Evolutionary conservation across 1,140 invertebrate species (phyloP), one percentile per base, ranked within the genome.

Genomic region (Chironomus striatipennis): DNA sequence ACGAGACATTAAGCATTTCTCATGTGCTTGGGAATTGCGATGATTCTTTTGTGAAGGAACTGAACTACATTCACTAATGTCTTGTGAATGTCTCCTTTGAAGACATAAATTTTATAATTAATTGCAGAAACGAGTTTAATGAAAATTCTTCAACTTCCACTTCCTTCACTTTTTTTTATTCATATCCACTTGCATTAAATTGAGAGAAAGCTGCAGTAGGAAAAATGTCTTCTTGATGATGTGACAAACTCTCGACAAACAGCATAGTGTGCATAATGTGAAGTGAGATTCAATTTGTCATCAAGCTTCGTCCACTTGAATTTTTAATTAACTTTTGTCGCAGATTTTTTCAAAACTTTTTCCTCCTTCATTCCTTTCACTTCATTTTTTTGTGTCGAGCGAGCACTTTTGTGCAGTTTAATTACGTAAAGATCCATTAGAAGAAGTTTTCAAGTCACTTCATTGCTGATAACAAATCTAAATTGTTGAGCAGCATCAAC

Each of bases 81-180:
- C 24, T 34, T 34, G 24, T 57, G 47, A 57, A 57, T n/a, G 12
- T 57, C n/a, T 57, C 47, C 12, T 57, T 15, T 12, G 10, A n/a
- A 57, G 47, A n/a, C 43, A 10, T 47, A 10, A 10, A 15, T 15
- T 47, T 57, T 57, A n/a, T 57, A 57, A 57, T 57, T 57, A 57
- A 57, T 57, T 57, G 47, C 47, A n/a, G 47, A 57, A n/a, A 57
- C 47, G n/a, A 57, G 47, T n/a, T n/a, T n/a, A 57, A 57, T 57
- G n/a, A 57, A 57, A 9, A 57, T 15, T 34, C 24, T 34, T 34
- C 24, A 34, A 34, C 24, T 34, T 34, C 24, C 24, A 34, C 5
- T 34, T 34, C 24, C 24, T 34, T 5, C 24, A 2, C 24, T 5
- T 34, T 34, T 34, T 34, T 34, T 34, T 34, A 34, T 34, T 34